Percentiles rank a stretch among this genome's conserved stretches.
These are phyloP conservation scores for Tipula unca DNA, from an alignment of 2,888 invertebrate genomes.

Conservation along the genomic window DNA sequence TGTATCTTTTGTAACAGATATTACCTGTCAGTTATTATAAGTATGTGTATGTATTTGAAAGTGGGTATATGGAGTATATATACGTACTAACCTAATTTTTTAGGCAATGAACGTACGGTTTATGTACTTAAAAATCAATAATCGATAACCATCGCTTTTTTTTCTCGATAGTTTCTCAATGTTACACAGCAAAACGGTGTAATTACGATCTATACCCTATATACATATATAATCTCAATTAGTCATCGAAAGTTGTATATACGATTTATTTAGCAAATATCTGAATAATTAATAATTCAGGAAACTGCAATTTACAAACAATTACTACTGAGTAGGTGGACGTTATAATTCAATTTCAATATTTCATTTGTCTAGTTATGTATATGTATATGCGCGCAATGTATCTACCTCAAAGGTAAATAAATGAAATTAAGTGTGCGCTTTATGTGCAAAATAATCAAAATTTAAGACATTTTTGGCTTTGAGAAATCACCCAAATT, in stretches of 20 bases:
- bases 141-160: not conserved
- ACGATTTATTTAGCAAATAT: not conserved
- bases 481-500: not conserved
- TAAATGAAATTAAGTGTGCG: not conserved
- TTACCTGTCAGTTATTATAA: not conserved
- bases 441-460: not conserved
- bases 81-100: not conserved
- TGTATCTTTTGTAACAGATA: conserved; percentile 8
- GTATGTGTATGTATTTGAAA: not conserved
- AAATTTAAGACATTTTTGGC: not conserved
- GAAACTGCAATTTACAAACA: conserved; percentile 8
- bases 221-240: not conserved
- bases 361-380: not conserved
- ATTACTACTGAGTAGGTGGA: not conserved
- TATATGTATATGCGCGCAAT: not conserved
- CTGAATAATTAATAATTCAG: not conserved
- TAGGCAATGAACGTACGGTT: not conserved
- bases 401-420: not conserved
- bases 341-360: not conserved
- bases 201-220: not conserved
- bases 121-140: not conserved
- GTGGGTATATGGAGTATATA: not conserved
- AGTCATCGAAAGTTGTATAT: not conserved
- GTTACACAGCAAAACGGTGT: not conserved
- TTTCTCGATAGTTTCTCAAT: not conserved